Evolutionary conservation across 2,797 vertebrate genomes (phyloP).

Genomic region (Cyclura pinguis): DNA sequence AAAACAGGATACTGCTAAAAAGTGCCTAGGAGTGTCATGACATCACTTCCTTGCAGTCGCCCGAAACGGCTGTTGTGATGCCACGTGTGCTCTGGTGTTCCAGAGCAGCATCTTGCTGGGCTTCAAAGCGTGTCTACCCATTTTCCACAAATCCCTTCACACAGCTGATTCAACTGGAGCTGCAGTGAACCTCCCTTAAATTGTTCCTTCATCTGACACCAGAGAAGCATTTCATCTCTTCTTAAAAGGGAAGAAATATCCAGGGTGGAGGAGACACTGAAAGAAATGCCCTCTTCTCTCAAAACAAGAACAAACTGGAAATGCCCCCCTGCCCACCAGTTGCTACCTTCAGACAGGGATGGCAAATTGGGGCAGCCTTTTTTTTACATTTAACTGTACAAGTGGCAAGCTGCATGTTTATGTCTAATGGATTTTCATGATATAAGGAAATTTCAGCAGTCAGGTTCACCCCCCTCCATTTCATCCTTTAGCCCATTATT

Average conservation of each 20-base stretch:
- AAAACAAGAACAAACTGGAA: neutral
- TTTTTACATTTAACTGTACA: neutral
- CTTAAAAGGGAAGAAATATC: neutral
- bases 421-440: neutral
- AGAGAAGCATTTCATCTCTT: neutral
- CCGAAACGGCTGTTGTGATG: too few relatives aligned
- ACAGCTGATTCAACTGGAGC: conserved; percentile 1
- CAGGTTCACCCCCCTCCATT: neutral
- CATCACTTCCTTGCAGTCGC: too few relatives aligned
- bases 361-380: neutral
- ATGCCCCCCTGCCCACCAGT: too few relatives aligned
- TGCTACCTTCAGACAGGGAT: neutral
- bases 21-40: too few relatives aligned
- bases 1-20: too few relatives aligned
- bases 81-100: too few relatives aligned
- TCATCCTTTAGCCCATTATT: neutral
- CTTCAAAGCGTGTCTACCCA: too few relatives aligned
- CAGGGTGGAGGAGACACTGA: neutral
- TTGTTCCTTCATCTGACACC: neutral
- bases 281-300: neutral
- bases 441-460: conserved; percentile 3
- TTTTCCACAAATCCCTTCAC: neutral
- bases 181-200: neutral
- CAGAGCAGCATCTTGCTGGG: too few relatives aligned
- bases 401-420: neutral